Percentiles rank a stretch among this genome's conserved stretches.
Evolutionary conservation across 2,113 vertebrate species (phyloP).

Genomic region (Psilopsiagon aymara): DNA sequence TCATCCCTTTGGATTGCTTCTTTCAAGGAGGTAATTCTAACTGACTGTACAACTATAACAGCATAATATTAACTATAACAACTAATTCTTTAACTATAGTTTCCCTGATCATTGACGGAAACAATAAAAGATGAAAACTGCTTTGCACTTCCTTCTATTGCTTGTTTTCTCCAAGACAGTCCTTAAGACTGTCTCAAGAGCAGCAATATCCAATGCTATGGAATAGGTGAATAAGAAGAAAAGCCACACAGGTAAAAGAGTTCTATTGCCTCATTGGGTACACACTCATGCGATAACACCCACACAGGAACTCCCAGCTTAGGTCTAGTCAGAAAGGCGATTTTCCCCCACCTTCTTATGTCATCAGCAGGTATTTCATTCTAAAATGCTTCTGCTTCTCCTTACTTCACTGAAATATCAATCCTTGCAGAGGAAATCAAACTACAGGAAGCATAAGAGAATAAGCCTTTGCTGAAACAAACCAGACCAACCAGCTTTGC

Average conservation of each 20-base stretch:
- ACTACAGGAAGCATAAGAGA: background rate
- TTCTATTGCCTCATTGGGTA: background rate
- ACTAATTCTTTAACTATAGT: background rate
- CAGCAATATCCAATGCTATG: background rate
- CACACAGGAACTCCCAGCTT: background rate
- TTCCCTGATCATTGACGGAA: background rate
- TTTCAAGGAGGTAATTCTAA: background rate
- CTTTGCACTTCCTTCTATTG: background rate
- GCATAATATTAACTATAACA: background rate
- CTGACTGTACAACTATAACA: background rate
- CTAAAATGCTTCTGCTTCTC: background rate
- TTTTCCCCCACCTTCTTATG: background rate
- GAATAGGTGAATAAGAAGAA: background rate
- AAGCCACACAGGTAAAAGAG: background rate
- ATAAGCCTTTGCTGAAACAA: background rate
- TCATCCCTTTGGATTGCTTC: background rate
- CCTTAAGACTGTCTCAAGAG: background rate
- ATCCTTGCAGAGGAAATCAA: background rate
- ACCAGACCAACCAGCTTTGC: background rate
- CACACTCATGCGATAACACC: background rate
- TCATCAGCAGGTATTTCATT: background rate
- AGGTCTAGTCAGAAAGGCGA: background rate
- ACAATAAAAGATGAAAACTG: background rate
- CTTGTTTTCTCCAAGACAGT: background rate
- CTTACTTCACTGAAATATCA: background rate